Percentiles rank a stretch among this genome's conserved stretches.
Conservation (phyloP, 2,888 invertebrate species). For the Meteorus colon region DNA sequence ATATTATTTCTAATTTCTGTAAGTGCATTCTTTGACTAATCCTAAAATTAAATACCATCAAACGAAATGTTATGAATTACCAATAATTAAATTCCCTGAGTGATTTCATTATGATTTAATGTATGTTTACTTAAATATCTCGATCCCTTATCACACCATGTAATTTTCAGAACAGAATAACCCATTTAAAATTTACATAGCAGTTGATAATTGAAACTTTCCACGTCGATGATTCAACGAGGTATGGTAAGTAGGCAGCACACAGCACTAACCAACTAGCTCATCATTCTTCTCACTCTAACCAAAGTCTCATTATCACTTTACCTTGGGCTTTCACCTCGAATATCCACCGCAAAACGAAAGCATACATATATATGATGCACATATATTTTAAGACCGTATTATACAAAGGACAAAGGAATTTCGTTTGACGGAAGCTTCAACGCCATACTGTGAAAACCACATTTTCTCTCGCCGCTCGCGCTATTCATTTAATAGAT, state of each 20-base stretch:
- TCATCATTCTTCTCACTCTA: slow-evolving; percentile 34
- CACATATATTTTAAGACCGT: slow-evolving; percentile 22
- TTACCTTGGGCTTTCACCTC: background rate
- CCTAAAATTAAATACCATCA: too few relatives aligned
- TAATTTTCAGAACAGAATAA: slow-evolving; percentile 17
- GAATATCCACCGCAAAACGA: slow-evolving; percentile 25
- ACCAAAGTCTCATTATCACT: slow-evolving; percentile 30
- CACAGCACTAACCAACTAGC: slow-evolving; percentile 13
- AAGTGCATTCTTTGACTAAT: too few relatives aligned
- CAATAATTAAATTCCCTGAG: too few relatives aligned
- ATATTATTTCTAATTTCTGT: too few relatives aligned
- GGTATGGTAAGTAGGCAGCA: background rate
- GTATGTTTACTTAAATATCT: background rate
- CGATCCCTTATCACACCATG: too few relatives aligned
- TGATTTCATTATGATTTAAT: too few relatives aligned
- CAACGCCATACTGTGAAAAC: slow-evolving; percentile 18
- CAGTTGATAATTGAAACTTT: slow-evolving; percentile 52
- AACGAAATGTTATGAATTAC: too few relatives aligned
- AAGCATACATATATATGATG: slow-evolving; percentile 30
- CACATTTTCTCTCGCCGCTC: slow-evolving; percentile 6
- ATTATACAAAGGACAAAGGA: slow-evolving; percentile 49
- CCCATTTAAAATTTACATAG: slow-evolving; percentile 38
- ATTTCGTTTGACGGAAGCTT: slow-evolving; percentile 39
- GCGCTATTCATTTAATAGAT: background rate
- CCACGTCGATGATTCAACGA: slow-evolving; percentile 36